Evolutionary conservation across 2,888 invertebrate genomes (phyloP), one percentile per base, ranked within the genome.

Genomic region (Aleiodes leptofemur): DNA sequence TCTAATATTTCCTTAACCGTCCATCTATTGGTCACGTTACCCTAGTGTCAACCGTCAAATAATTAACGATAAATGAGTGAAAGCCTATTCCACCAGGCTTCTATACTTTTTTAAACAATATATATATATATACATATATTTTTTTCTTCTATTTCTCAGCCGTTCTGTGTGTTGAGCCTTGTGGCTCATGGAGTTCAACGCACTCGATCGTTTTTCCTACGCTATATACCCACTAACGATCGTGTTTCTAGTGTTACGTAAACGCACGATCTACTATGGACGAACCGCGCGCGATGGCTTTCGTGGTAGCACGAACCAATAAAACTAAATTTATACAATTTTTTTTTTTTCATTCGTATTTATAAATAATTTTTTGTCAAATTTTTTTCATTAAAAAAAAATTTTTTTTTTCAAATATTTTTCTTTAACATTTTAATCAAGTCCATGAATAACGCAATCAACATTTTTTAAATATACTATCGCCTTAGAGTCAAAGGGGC

Each of bases 241-340:
- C 83, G 83, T 84, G 83, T 83, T 84, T 83, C 82, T 81, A 82
- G 78, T 79, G 81, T 82, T 83, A 82, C 82, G 81, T 82, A 83
- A 83, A 82, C 81, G 77, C 76, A 59, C 66, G 79, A 73, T 78
- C 59, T 59, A 43, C 43, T 43, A 6, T 43, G 43, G 43, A 43
- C 43, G 43, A 59, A 13, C n/a, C n/a, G n/a, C 23, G 23, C 14
- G 34, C 59, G 34, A 34, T 59, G 34, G 34, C 31, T 59, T 59
- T 59, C 38, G 34, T 38, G 34, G 34, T 38, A 14, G 59, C 59
- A 38, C 59, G 34, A 59, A 57, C 57, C 31, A 57, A 57, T 57
- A 57, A 57, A 57, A 29, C 29, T 57, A 29, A 77, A 70, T 74
- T 69, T 57, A 68, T 70, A 70, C 51, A 73, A 78, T 73, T 74